Conservation (phyloP, 2,113 vertebrate genomes). For the Enhydra lutris region DNA sequence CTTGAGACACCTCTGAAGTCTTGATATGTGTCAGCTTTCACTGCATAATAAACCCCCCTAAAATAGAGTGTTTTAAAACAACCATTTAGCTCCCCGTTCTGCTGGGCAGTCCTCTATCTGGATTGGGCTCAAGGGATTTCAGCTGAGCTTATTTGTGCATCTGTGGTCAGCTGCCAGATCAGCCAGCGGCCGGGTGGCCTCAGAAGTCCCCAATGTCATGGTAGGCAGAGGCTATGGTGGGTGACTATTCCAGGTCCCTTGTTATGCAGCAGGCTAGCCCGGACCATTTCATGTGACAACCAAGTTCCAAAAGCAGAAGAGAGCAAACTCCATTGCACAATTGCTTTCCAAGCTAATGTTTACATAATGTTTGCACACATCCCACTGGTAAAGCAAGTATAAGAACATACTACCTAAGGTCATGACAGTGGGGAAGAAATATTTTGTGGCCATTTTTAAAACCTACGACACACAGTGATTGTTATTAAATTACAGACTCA, state of each 20-base stretch:
- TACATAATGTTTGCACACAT: background rate
- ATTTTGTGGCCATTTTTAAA: background rate
- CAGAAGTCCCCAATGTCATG: background rate
- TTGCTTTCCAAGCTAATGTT: background rate
- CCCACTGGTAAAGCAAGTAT: background rate
- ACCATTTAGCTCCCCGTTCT: background rate
- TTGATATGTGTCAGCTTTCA: background rate
- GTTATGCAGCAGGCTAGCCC: background rate
- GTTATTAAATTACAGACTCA: background rate
- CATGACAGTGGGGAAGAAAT: background rate
- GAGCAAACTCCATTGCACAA: background rate
- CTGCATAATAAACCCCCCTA: background rate
- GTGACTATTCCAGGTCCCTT: background rate
- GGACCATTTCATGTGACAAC: background rate
- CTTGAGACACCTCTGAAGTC: background rate
- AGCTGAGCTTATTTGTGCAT: background rate
- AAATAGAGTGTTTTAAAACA: background rate
- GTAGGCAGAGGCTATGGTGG: background rate
- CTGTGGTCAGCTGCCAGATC: background rate
- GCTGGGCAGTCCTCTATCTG: background rate
- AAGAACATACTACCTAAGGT: background rate
- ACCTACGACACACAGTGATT: background rate
- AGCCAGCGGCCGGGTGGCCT: background rate
- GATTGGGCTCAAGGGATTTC: background rate
- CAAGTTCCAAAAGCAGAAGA: background rate